phyloP scores from a whole-genome alignment of 1,140 invertebrate species.

The Aphaenogaster rudis region DNA sequence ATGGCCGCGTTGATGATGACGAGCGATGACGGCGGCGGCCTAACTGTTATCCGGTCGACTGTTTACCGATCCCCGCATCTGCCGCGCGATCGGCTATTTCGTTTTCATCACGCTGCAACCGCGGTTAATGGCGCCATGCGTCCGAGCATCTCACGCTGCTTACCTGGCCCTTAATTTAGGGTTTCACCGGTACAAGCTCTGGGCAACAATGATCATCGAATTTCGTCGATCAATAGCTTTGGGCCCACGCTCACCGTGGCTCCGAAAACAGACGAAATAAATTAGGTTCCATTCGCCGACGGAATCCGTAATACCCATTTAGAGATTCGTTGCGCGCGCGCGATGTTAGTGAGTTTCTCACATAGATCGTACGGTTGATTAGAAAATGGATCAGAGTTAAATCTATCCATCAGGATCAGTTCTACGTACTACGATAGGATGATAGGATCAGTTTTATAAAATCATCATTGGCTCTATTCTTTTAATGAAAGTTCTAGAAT shows the following conservation, averaged over 20 bases:
- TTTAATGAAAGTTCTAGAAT: neutral
- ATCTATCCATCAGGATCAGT: neutral
- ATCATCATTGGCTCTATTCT: neutral
- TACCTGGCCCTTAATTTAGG: conserved; percentile 76
- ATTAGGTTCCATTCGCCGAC: conserved; percentile 48
- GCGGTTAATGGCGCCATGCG: conserved; percentile 77
- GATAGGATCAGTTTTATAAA: neutral
- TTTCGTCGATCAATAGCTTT: conserved; percentile 62
- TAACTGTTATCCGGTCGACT: conserved; percentile 70
- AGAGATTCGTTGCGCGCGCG: conserved; percentile 8
- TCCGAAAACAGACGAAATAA: conserved; percentile 65
- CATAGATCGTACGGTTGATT: neutral
- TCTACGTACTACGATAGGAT: neutral
- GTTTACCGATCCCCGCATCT: conserved; percentile 75
- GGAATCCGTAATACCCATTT: conserved; percentile 33
- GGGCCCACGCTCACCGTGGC: neutral
- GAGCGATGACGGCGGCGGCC: conserved; percentile 65
- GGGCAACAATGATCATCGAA: conserved; percentile 60
- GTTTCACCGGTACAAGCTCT: conserved; percentile 39
- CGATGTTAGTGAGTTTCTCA: conserved; percentile 24
- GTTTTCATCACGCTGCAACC: conserved; percentile 71
- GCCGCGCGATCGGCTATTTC: conserved; percentile 70
- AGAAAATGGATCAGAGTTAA: neutral
- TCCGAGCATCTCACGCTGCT: conserved; percentile 71
- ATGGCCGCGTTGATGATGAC: conserved; percentile 68